Percentiles rank a stretch among this genome's conserved stretches.
These are phyloP conservation scores for Stenurella melanura DNA, from an alignment of 2,888 invertebrate species.

Conservation along the genomic window DNA sequence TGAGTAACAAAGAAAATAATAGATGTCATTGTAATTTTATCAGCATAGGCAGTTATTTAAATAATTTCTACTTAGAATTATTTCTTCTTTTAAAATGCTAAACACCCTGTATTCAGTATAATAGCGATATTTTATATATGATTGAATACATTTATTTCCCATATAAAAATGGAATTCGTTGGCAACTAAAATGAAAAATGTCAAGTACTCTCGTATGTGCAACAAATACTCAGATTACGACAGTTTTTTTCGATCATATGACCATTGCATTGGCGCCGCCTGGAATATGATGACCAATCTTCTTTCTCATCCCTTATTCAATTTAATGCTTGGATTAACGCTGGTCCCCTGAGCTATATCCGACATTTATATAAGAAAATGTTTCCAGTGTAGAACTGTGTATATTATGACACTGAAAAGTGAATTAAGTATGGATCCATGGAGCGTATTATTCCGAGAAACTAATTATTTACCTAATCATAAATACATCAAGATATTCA, in stretches of 20 bases:
- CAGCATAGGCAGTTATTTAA: too few species aligned
- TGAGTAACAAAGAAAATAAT: too few species aligned
- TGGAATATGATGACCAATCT: slow-evolving; percentile 29
- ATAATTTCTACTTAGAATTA: too few species aligned
- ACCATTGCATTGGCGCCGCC: slow-evolving; percentile 27
- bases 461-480: neutral
- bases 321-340: slow-evolving; percentile 45
- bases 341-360: slow-evolving; percentile 16
- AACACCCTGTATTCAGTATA: too few species aligned
- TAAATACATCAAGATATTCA: too few species aligned
- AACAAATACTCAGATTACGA: slow-evolving; percentile 27
- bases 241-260: slow-evolving; percentile 32
- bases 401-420: neutral
- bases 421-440: neutral
- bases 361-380: slow-evolving; percentile 21
- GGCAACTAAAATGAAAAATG: neutral
- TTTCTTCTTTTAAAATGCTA: too few species aligned
- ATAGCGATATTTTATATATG: too few species aligned
- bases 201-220: too few species aligned
- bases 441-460: neutral
- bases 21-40: too few species aligned
- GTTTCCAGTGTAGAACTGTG: slow-evolving; percentile 5
- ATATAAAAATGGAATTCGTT: neutral
- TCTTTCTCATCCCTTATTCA: slow-evolving; percentile 38
- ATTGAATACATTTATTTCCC: too few species aligned